Percentiles rank a stretch among this genome's conserved stretches.
These are phyloP conservation scores for Pseudanteris insignis DNA, from an alignment of 2,888 invertebrate species.

Conservation along the genomic window DNA sequence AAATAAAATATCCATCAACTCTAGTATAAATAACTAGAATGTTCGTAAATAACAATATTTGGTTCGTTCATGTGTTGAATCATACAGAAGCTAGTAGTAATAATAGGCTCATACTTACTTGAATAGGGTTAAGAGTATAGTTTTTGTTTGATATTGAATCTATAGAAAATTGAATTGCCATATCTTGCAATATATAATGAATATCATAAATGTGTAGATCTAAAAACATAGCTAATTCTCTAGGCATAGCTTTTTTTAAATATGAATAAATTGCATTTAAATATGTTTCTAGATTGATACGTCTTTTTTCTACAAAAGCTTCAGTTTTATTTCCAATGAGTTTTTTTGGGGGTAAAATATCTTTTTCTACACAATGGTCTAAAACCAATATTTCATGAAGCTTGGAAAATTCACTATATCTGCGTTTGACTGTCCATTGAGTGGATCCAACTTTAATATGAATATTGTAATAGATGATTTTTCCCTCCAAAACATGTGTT, in stretches of 20 bases:
- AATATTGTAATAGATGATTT: constrained; percentile 79
- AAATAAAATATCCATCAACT: no score
- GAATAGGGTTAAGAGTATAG: constrained; percentile 80
- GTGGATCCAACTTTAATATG: constrained; percentile 75
- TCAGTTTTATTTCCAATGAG: constrained; percentile 90
- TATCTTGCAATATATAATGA: constrained; percentile 82
- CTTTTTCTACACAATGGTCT: constrained; percentile 84
- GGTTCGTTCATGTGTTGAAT: no score
- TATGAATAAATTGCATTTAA: constrained; percentile 80
- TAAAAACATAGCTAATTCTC: constrained; percentile 83
- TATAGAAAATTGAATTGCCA: constrained; percentile 81
- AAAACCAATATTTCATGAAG: constrained; percentile 84
- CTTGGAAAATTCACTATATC: constrained; percentile 79
- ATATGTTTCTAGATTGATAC: constrained; percentile 83
- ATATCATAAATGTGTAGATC: constrained; percentile 91
- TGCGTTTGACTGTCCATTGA: constrained; percentile 84
- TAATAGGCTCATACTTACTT: no score
- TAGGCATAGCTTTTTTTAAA: constrained; percentile 81
- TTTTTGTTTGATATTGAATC: constrained; percentile 76
- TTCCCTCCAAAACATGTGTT: constrained; percentile 72
- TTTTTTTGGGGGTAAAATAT: constrained; percentile 92
- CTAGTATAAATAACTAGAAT: no score
- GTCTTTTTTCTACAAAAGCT: constrained; percentile 84
- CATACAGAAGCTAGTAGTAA: no score
- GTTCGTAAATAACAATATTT: no score